A percentile compares a stretch with the other conserved stretches of the same genome.
These are phyloP conservation scores for Lepidotrigona ventralis DNA, from an alignment of 1,140 invertebrate genomes.

Conservation along the genomic window DNA sequence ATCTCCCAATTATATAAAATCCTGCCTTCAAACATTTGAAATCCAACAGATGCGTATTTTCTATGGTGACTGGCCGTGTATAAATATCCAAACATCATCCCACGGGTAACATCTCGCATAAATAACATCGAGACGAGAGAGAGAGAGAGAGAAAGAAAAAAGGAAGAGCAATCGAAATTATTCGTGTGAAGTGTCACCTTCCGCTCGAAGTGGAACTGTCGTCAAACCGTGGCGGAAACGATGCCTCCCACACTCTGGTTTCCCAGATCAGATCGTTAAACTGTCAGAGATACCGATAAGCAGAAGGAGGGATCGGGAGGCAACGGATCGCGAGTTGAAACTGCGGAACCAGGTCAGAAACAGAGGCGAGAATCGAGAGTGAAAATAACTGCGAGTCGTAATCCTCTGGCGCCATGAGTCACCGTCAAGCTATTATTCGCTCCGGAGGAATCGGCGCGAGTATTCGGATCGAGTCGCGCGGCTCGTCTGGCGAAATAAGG, in stretches of 20 bases:
- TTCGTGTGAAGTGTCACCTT: neutral
- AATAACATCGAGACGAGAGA: neutral
- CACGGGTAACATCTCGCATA: too few relatives aligned
- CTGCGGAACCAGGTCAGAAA: constrained; percentile 13
- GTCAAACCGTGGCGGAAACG: constrained; percentile 2
- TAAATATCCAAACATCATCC: neutral
- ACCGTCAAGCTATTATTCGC: constrained; percentile 8
- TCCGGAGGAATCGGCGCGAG: neutral
- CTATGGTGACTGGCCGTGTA: too few relatives aligned
- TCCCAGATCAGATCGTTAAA: neutral
- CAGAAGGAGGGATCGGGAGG: neutral
- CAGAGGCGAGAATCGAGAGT: constrained; percentile 25
- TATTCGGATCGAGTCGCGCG: neutral
- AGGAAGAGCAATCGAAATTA: neutral
- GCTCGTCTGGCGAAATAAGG: neutral
- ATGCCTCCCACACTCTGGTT: neutral
- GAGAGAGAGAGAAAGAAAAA: neutral
- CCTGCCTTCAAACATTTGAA: too few relatives aligned
- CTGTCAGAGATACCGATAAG: neutral
- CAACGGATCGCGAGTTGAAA: neutral
- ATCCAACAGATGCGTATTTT: too few relatives aligned
- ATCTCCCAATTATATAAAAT: too few relatives aligned
- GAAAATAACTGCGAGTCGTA: constrained; percentile 34
- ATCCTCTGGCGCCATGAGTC: constrained; percentile 21
- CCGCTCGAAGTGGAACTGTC: neutral